Evolutionary conservation across 2,888 invertebrate genomes (phyloP).

Genomic region (Drosophila cognata): DNA sequence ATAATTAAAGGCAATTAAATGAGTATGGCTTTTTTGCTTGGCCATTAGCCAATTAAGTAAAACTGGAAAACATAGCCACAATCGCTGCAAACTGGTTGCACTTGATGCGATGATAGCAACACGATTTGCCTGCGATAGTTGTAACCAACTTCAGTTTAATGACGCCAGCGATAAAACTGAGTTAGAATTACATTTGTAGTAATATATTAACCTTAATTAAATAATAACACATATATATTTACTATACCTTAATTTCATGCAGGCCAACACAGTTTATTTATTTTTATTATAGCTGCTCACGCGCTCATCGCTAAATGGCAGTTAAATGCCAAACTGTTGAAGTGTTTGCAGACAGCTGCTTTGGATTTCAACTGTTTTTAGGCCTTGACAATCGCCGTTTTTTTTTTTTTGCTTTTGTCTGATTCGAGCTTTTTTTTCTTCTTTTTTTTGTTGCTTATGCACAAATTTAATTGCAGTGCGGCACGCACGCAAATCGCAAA

Average conservation of each 20-base stretch:
- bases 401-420: background rate
- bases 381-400: conserved; percentile 65
- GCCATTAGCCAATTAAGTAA: conserved; percentile 74
- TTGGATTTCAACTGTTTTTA: conserved; percentile 14
- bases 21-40: conserved; percentile 61
- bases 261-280: background rate
- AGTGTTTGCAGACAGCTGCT: conserved; percentile 25
- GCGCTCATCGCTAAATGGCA: conserved; percentile 38
- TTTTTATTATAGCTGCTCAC: conserved; percentile 17
- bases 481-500: conserved; percentile 63
- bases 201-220: too few relatives aligned
- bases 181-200: background rate
- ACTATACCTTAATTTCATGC: background rate
- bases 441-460: conserved; percentile 14
- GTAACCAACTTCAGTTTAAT: background rate
- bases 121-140: conserved; percentile 4
- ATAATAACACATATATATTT: background rate
- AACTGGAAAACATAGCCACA: conserved; percentile 58
- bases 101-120: background rate
- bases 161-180: background rate
- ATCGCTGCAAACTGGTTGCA: background rate
- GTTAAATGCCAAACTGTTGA: conserved; percentile 46
- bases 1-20: conserved; percentile 82
- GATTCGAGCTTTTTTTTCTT: conserved; percentile 4
- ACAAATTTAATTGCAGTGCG: conserved; percentile 59